Percentiles rank a stretch among this genome's conserved stretches.
phyloP scores from a whole-genome alignment of 2,797 vertebrate genomes.

The Sebastes iracundus region DNA sequence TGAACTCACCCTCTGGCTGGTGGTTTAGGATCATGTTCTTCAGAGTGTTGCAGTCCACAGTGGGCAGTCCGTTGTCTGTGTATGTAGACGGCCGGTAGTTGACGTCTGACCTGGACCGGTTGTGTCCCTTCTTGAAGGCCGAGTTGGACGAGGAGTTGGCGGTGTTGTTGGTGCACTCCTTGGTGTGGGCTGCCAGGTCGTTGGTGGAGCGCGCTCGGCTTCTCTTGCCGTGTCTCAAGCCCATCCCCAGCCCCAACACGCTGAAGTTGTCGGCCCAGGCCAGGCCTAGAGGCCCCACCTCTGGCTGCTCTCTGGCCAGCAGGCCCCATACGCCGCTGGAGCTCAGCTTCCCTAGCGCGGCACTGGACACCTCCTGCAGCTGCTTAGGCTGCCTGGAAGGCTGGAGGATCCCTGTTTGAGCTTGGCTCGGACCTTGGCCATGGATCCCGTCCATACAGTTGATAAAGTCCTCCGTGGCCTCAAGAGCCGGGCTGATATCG shows the following conservation, averaged over 20 bases:
- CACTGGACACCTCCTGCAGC: constrained; percentile 75
- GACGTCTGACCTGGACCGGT: constrained; percentile 91
- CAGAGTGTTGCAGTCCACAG: constrained; percentile 78
- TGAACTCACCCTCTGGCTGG: constrained; percentile 76
- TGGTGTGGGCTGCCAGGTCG: constrained; percentile 87
- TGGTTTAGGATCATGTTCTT: constrained; percentile 83
- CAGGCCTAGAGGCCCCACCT: constrained; percentile 77
- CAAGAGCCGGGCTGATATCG: constrained; percentile 95
- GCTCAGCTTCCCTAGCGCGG: constrained; percentile 77
- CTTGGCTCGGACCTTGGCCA: constrained; percentile 81
- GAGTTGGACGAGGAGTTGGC: constrained; percentile 65
- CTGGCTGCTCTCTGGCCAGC: constrained; percentile 73
- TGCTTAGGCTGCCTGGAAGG: constrained; percentile 62
- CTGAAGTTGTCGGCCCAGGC: constrained; percentile 86
- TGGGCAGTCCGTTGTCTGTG: constrained; percentile 79
- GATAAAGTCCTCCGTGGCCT: constrained; percentile 97
- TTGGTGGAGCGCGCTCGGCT: constrained; percentile 94
- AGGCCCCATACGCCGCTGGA: constrained; percentile 82
- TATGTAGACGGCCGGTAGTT: constrained; percentile 79
- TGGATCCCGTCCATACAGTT: constrained; percentile 88
- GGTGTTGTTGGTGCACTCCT: constrained; percentile 79
- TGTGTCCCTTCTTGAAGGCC: constrained; percentile 91
- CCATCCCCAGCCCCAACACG: constrained; percentile 82
- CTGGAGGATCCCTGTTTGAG: constrained; percentile 64
- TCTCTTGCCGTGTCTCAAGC: constrained; percentile 87